Conservation (phyloP, 2,113 vertebrate genomes). For the Charadrius vociferus region DNA sequence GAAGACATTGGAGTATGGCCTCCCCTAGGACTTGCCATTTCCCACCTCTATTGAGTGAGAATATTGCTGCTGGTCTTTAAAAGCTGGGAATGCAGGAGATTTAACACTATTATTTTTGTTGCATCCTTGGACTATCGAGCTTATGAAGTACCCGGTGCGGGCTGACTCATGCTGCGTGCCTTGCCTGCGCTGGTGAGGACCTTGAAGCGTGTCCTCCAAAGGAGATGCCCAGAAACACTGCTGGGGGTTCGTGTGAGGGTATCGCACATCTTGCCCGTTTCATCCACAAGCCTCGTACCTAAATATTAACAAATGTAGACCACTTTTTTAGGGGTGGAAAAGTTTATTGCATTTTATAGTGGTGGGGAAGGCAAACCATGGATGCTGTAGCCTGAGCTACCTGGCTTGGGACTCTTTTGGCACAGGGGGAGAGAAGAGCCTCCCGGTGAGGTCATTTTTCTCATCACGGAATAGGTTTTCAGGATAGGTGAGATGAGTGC, state of each 20-base stretch:
- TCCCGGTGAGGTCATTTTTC: background rate
- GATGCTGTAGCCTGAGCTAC: background rate
- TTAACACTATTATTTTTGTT: background rate
- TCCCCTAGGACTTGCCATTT: background rate
- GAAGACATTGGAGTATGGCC: background rate
- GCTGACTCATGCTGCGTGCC: background rate
- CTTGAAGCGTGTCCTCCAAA: background rate
- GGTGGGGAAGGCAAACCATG: background rate
- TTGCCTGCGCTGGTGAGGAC: background rate
- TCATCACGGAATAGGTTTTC: background rate
- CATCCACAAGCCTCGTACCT: accelerated
- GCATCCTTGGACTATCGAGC: background rate
- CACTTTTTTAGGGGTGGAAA: background rate
- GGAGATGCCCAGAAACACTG: background rate
- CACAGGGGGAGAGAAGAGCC: background rate
- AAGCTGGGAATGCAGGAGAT: background rate
- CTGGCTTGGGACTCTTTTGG: background rate
- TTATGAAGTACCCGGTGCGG: background rate
- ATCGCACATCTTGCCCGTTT: background rate
- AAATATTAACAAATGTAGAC: background rate
- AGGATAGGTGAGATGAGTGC: background rate
- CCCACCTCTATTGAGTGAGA: background rate
- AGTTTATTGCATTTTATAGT: accelerated
- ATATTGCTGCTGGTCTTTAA: background rate
- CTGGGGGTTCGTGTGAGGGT: accelerated